Percentiles rank a stretch among this genome's conserved stretches.
These are phyloP conservation scores for Hermaeophaga mercurialis DNA, from an alignment of 2,888 invertebrate species.

Conservation along the genomic window DNA sequence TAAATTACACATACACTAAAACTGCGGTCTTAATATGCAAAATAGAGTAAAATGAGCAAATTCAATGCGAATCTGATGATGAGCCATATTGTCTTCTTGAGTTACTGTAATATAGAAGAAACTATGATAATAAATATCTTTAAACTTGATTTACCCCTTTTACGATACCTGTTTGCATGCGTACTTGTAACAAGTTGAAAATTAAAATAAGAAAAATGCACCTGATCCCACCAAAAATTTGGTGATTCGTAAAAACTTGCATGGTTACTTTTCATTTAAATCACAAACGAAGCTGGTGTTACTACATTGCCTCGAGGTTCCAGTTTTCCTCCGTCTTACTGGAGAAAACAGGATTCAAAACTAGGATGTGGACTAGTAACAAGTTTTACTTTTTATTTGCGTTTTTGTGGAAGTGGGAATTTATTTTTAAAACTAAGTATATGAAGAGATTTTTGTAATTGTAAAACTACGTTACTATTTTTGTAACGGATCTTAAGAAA, in stretches of 20 bases:
- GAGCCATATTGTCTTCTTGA: too few species aligned
- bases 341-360: not conserved
- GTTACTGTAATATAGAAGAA: too few species aligned
- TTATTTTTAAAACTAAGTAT: too few species aligned
- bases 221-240: slow-evolving; percentile 4
- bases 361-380: not conserved
- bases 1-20: too few species aligned
- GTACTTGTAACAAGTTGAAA: slow-evolving; percentile 6
- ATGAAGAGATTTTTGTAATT: too few species aligned
- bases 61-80: too few species aligned
- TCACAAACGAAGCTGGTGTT: slow-evolving; percentile 1
- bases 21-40: too few species aligned
- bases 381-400: not conserved
- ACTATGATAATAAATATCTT: not conserved
- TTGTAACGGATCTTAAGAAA: slow-evolving; percentile 5
- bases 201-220: slow-evolving; percentile 7
- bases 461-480: not conserved
- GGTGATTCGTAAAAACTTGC: slow-evolving; percentile 4
- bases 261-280: slow-evolving; percentile 14
- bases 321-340: not conserved
- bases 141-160: not conserved
- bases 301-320: too few species aligned
- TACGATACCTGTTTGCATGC: slow-evolving; percentile 5
- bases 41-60: too few species aligned
- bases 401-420: too few species aligned